Evolutionary conservation across 2,888 invertebrate genomes (phyloP).

Genomic region (Rhimphoctona megacephalus): DNA sequence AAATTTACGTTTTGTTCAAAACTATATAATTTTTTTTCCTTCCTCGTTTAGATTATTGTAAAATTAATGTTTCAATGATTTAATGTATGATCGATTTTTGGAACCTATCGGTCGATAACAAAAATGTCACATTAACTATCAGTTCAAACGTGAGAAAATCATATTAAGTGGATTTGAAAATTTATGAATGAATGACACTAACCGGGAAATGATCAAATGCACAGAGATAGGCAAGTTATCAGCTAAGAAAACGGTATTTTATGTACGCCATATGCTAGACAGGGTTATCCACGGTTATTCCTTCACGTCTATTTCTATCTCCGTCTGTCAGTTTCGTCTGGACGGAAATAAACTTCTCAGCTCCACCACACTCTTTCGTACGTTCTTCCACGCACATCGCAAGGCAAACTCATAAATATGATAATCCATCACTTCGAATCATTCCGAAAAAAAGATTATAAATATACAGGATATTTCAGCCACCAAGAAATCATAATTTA

Average conservation of each 20-base stretch:
- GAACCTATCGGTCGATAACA: not conserved
- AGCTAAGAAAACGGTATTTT: conserved; percentile 3
- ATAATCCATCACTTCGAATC: conserved; percentile 15
- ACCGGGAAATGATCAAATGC: not conserved
- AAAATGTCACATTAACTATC: not conserved
- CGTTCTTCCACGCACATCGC: not conserved
- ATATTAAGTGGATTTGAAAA: not conserved
- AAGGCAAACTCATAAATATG: conserved; percentile 29
- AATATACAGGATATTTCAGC: not conserved
- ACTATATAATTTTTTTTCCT: not conserved
- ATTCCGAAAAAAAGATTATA: not conserved
- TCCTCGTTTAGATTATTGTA: not conserved
- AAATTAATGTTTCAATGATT: not conserved
- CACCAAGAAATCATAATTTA: too few species aligned
- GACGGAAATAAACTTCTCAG: conserved; percentile 56
- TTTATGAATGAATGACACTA: not conserved
- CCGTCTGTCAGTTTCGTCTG: conserved; percentile 49
- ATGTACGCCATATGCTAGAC: not conserved
- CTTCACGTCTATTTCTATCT: conserved; percentile 31
- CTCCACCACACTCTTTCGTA: conserved; percentile 9
- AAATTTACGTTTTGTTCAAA: not conserved
- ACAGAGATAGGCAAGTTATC: not conserved
- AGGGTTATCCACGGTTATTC: conserved; percentile 5
- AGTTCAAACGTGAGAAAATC: not conserved
- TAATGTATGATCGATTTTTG: not conserved